phyloP scores from a whole-genome alignment of 2,797 vertebrate genomes.

The Steatocranus sp. region DNA sequence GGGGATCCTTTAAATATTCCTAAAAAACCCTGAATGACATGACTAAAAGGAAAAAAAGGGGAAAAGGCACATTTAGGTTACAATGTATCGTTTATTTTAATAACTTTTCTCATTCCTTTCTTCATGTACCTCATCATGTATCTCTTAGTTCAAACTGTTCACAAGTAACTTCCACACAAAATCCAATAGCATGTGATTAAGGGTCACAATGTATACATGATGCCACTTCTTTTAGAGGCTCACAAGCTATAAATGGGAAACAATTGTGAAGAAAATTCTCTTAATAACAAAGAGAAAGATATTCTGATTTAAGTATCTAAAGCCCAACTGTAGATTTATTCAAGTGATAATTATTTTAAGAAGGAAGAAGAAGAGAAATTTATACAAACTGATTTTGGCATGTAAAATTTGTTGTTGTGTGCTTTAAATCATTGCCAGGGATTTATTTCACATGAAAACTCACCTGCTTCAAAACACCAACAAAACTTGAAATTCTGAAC shows the following conservation, averaged over 20 bases:
- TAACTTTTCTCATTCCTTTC: background rate
- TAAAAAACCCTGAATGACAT: background rate
- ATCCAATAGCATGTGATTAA: background rate
- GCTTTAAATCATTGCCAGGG: background rate
- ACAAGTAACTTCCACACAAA: background rate
- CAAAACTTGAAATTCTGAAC: background rate
- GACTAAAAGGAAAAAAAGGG: background rate
- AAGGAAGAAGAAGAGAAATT: background rate
- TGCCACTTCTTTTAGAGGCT: background rate
- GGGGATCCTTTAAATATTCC: background rate
- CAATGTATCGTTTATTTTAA: background rate
- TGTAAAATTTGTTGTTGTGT: background rate
- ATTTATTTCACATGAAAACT: constrained; percentile 20
- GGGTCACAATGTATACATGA: background rate
- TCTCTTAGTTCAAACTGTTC: background rate
- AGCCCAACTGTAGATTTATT: background rate
- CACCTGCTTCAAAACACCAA: constrained; percentile 24
- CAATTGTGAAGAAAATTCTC: background rate
- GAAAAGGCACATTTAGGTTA: background rate
- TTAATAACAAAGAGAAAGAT: background rate
- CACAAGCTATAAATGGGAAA: background rate
- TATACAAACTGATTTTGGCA: background rate
- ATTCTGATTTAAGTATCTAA: background rate
- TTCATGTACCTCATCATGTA: background rate
- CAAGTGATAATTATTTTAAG: background rate